These are phyloP conservation scores for Porites cylindrica DNA, from an alignment of 92 coral and sea anemone species.

Conservation along the genomic window DNA sequence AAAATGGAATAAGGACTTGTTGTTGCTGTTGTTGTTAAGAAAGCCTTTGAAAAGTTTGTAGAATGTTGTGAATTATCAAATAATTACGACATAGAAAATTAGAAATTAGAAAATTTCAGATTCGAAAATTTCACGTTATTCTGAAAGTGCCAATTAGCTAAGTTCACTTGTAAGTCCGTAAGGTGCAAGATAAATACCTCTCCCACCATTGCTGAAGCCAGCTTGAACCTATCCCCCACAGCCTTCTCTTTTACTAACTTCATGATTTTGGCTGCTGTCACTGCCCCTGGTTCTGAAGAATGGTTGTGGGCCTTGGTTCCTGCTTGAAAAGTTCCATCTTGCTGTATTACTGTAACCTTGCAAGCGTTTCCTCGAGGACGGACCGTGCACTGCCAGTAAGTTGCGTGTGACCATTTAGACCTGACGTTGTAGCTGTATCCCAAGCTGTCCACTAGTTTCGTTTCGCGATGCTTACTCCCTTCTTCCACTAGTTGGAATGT, in stretches of 20 bases:
- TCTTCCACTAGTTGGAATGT: too few relatives aligned
- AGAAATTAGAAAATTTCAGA: neutral
- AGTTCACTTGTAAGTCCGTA: neutral
- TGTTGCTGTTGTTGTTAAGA: too few relatives aligned
- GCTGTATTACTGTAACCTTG: neutral
- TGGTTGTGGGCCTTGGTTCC: neutral
- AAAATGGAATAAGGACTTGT: too few relatives aligned
- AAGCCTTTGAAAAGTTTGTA: neutral
- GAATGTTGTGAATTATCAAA: neutral
- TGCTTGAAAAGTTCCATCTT: neutral
- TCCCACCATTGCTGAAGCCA: neutral
- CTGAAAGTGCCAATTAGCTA: neutral
- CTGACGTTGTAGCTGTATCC: too few relatives aligned
- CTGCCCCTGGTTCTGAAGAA: neutral
- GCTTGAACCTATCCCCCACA: neutral
- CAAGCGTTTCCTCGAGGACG: neutral
- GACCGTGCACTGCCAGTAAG: neutral
- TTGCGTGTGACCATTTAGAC: neutral
- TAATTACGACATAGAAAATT: neutral
- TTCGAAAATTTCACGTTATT: neutral
- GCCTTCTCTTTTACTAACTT: slow-evolving; percentile 4
- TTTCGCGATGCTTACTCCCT: too few relatives aligned
- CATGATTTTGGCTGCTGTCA: neutral
- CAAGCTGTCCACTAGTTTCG: too few relatives aligned
- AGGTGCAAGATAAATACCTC: neutral